Base-by-base conservation (phyloP, 2,888 invertebrate species). In the Heterodera filipjevi region DNA sequence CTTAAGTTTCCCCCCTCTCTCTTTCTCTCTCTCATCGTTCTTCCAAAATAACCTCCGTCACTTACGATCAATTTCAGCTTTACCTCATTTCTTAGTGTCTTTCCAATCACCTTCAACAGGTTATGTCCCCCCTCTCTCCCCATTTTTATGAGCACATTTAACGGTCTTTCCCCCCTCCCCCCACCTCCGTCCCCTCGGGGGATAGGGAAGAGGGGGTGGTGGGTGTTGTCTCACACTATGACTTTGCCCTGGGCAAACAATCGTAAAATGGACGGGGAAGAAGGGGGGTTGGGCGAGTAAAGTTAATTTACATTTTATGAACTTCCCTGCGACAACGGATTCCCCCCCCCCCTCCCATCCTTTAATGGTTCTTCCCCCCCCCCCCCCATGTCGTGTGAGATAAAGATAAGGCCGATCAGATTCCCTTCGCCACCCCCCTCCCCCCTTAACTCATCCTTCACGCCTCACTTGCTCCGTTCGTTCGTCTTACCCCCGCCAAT, bases 241-340 rank as follows among this genome's bases (percentile, higher is more conserved):
- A 27, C 53, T 32, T 30, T 59, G 44, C 74, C 27, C 64, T 64
- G 33, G 75, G 75, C 75, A 75, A 75, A 75, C 75, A 75, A 66
- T 75, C 75, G 75, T 75, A 75, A 59, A 59, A 27, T 59, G 5
- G 27, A 8, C 6, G 59, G 59, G 5, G 53, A 22, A 19, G 53
- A 22, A 19, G 59, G 59, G 10, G 49, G 49, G 49, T 12, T 0
- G 3, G 46, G 14, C 12, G 16, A 49, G 22, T 59, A 59, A 75
- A 75, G 46, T 75, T 75, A 75, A 75, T 75, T 75, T 75, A 30
- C 75, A 75, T 75, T 75, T 75, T 75, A 75, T 75, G 66, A 49
- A 75, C 75, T 75, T 75, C 30, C 59, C 64, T 44, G 10, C 35
- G 49, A 19, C 39, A 27, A n/a, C 33, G 32, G 74, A 33, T 49